Conservation (phyloP, 2,888 invertebrate genomes). For the Dryocosmus kuriphilus region DNA sequence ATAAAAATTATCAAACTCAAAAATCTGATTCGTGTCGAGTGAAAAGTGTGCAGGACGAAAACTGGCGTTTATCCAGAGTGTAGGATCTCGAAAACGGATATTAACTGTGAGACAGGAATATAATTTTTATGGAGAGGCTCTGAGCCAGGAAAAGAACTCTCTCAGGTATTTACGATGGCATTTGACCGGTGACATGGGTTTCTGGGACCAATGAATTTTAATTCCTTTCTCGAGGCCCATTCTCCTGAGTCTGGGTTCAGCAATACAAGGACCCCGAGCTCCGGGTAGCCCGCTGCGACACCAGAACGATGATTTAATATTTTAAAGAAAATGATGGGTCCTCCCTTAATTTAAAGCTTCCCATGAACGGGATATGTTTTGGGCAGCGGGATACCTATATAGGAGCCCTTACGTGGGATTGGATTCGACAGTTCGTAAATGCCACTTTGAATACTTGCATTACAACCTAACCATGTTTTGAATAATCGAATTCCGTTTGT, state of each 20-base stretch:
- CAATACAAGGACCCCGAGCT: conserved; percentile 52
- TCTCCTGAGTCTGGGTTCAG: conserved; percentile 56
- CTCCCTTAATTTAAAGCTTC: conserved; percentile 71
- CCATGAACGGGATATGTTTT: conserved; percentile 66
- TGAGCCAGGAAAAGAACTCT: conserved; percentile 57
- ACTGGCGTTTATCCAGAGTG: conserved; percentile 40
- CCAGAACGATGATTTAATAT: conserved; percentile 77
- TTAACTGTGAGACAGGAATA: conserved; percentile 63
- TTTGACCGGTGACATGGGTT: conserved; percentile 76
- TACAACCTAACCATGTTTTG: conserved; percentile 20
- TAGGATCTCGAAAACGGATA: conserved; percentile 63
- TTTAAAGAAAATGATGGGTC: conserved; percentile 75
- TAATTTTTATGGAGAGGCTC: conserved; percentile 72
- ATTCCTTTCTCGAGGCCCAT: conserved; percentile 68
- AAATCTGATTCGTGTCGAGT: background rate
- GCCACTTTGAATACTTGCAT: conserved; percentile 51
- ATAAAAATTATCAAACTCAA: background rate
- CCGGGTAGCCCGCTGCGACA: conserved; percentile 75
- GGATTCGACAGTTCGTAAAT: conserved; percentile 69
- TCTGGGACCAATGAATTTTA: conserved; percentile 76
- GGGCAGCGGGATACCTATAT: conserved; percentile 73
- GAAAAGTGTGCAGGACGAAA: background rate
- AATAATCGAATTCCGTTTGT: conserved; percentile 18
- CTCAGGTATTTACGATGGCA: conserved; percentile 76
- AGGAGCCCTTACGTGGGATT: conserved; percentile 68